phyloP scores from a whole-genome alignment of 1,140 invertebrate species.

The Ips nitidus region DNA sequence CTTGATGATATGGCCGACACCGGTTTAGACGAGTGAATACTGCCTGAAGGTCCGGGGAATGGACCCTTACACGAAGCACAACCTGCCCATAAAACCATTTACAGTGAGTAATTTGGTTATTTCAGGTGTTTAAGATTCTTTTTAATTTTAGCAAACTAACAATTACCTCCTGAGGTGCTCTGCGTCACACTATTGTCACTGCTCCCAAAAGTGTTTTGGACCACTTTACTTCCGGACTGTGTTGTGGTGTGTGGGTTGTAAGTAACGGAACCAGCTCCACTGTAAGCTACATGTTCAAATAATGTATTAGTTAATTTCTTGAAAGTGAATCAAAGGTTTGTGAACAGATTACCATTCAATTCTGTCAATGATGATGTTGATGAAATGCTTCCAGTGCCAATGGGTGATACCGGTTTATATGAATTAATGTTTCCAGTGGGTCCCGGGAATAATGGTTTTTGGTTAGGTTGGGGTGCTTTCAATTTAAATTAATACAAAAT shows the following conservation, averaged over 20 bases:
- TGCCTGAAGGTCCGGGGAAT: slow-evolving; percentile 40
- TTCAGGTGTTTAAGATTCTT: not conserved
- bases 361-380: not conserved
- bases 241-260: not conserved
- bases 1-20: slow-evolving; percentile 2
- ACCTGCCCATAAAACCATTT: not conserved
- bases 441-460: slow-evolving; percentile 28
- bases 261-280: slow-evolving; percentile 6
- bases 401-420: slow-evolving; percentile 24
- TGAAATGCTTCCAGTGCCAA: not conserved
- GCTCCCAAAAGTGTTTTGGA: too few relatives aligned
- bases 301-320: too few relatives aligned
- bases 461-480: too few relatives aligned
- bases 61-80: slow-evolving; percentile 33
- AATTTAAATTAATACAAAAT: too few relatives aligned
- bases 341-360: slow-evolving; percentile 1
- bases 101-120: too few relatives aligned
- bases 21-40: slow-evolving; percentile 40
- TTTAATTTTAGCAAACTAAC: too few relatives aligned
- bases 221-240: too few relatives aligned
- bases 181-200: too few relatives aligned
- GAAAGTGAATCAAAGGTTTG: too few relatives aligned
- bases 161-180: too few relatives aligned
- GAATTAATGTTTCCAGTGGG: slow-evolving; percentile 40
- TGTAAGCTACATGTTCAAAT: not conserved